Percentiles rank a stretch among this genome's conserved stretches.
Conservation (phyloP, 2,888 invertebrate genomes). For the Achlya flavicornis region DNA sequence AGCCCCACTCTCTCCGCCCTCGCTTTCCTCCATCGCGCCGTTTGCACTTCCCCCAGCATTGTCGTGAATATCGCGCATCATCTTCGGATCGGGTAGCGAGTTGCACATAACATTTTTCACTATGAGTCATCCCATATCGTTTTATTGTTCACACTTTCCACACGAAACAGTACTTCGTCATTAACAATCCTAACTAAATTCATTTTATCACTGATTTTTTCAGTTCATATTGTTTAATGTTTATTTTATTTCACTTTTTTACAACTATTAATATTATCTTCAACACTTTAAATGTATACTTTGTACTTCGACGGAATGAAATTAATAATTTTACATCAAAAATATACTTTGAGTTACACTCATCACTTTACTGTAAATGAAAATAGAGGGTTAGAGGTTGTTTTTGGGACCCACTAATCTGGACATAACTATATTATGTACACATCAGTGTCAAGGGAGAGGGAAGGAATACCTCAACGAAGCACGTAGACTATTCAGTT, state of each 20-base stretch:
- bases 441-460: conserved; percentile 58
- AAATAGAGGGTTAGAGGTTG: conserved; percentile 33
- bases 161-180: conserved; percentile 59
- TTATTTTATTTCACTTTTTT: conserved; percentile 54
- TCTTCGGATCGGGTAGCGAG: conserved; percentile 75
- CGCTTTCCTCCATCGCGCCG: conserved; percentile 82
- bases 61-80: conserved; percentile 83
- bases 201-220: conserved; percentile 67
- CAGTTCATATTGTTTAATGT: conserved; percentile 66
- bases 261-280: conserved; percentile 44
- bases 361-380: conserved; percentile 70
- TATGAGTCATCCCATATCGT: conserved; percentile 83
- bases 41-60: conserved; percentile 76
- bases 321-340: conserved; percentile 71
- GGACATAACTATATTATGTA: conserved; percentile 70
- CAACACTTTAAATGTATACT: conserved; percentile 66
- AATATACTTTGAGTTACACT: conserved; percentile 68
- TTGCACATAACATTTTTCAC: conserved; percentile 78
- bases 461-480: conserved; percentile 63
- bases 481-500: conserved; percentile 54
- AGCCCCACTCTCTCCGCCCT: conserved; percentile 82
- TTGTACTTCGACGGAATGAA: conserved; percentile 77
- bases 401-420: conserved; percentile 56
- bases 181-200: conserved; percentile 55
- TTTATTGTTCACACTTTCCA: conserved; percentile 72